phyloP scores from a whole-genome alignment of 2,113 vertebrate genomes.

The Herpetotheres cachinnans region DNA sequence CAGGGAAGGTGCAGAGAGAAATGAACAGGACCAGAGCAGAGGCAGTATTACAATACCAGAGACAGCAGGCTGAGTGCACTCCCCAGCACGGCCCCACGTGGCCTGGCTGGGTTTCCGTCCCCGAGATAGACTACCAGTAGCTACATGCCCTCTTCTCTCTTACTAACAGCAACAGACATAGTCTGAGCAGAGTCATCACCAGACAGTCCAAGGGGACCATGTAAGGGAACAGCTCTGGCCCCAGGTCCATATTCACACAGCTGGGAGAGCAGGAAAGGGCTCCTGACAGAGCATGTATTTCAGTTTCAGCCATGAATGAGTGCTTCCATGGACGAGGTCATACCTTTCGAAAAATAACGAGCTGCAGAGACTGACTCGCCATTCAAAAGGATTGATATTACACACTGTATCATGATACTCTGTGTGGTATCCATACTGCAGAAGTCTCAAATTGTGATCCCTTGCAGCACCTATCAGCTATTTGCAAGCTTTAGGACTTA shows the following conservation, averaged over 20 bases:
- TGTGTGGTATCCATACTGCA: background rate
- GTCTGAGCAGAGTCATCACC: background rate
- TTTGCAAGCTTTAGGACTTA: background rate
- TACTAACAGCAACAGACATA: background rate
- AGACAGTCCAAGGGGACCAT: background rate
- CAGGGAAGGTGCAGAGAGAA: background rate
- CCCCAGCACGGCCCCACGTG: background rate
- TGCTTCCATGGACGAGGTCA: background rate
- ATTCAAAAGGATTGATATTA: background rate
- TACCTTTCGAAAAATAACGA: background rate
- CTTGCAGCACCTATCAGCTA: background rate
- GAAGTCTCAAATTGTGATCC: background rate
- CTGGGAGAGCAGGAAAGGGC: background rate
- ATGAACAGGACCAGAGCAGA: background rate
- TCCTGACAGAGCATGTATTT: rapidly evolving
- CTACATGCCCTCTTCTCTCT: background rate
- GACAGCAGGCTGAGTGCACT: background rate
- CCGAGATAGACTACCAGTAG: background rate
- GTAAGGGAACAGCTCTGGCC: background rate
- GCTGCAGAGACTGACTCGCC: rapidly evolving
- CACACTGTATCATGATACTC: background rate
- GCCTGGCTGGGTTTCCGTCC: background rate
- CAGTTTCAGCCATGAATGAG: background rate
- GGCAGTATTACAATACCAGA: background rate
- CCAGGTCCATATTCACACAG: background rate